Conservation (phyloP, 2,113 vertebrate genomes). For the Stegastes partitus region DNA sequence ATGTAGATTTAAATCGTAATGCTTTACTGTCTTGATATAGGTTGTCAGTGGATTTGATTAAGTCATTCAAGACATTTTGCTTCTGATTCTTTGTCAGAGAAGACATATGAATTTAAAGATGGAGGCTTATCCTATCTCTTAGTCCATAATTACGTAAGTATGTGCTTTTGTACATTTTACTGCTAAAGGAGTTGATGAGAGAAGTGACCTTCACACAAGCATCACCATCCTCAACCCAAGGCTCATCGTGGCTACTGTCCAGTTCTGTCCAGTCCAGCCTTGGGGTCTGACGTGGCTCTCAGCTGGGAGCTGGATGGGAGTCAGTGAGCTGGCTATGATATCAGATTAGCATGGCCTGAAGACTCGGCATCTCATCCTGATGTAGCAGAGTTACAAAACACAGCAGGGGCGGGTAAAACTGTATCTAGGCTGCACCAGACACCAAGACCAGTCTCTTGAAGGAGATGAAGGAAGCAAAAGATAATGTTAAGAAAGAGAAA, state of each 20-base stretch:
- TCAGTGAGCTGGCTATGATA: conserved; percentile 63
- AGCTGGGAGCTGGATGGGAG: conserved; percentile 47
- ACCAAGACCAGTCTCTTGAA: background rate
- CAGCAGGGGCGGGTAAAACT: conserved; percentile 2
- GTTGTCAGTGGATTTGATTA: background rate
- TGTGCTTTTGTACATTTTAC: background rate
- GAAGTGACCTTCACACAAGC: conserved; percentile 50
- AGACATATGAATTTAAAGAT: background rate
- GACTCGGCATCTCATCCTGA: conserved; percentile 54
- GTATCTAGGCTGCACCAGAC: conserved; percentile 21
- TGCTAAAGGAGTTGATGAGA: background rate
- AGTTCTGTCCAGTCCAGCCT: conserved; percentile 35
- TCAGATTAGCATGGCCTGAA: conserved; percentile 63
- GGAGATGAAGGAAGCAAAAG: conserved; percentile 11
- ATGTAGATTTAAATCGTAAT: background rate
- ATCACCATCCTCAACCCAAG: conserved; percentile 16
- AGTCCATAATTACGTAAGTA: background rate
- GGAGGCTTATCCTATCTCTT: background rate
- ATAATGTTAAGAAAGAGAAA: background rate
- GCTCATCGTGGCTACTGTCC: conserved; percentile 35
- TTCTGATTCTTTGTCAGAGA: background rate
- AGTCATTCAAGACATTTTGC: background rate
- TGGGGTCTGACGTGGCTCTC: conserved; percentile 47
- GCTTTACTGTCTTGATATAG: background rate
- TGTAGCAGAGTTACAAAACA: conserved; percentile 61